Base-by-base conservation (phyloP, 2,888 invertebrate species). In the Coleophora flavipennella region DNA sequence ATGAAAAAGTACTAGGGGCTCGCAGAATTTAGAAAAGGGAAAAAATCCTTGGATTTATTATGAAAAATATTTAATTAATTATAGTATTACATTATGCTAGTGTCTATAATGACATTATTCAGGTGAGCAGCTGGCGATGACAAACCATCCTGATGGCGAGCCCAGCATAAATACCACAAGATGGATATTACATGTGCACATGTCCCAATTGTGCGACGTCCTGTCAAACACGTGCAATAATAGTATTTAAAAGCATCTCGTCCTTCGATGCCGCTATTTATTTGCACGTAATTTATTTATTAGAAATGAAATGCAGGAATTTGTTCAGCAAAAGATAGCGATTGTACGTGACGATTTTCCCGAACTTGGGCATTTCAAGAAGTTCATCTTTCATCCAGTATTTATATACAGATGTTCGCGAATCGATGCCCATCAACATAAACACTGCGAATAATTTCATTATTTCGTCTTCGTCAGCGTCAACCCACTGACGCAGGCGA, bases 1-100 rank as follows among this genome's bases (percentile, higher is more conserved):
- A 31, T 31, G 31, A 31, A 31, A 31, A 31, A 31, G 31, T 31
- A 31, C 31, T 31, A n/a, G 31, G 31, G 31, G 11, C 31, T 31
- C 11, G 31, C 31, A 31, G 31, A 31, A 31, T 31, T 31, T 31
- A 31, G 12, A 31, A 31, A 12, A 31, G 31, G 12, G 12, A 31
- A 1, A 11, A 31, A 31, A 31, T 1, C 3, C 31, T 31, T 31
- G 7, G 31, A 31, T 31, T 31, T 14, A 27, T 27, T 27, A 27
- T 27, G 2, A 27, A 27, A 27, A 27, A 2, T 2, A 27, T 27
- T 27, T 27, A 27, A 27, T 27, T 27, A 27, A 27, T 27, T 27
- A 27, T 27, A 27, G 28, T 27, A 27, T 27, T 27, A 27, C 28
- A 27, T 27, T 27, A 27, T 27, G 28, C 28, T 27, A 27, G 28